Evolutionary conservation across 2,888 invertebrate species (phyloP).

Genomic region (Plemyria rubiginata): DNA sequence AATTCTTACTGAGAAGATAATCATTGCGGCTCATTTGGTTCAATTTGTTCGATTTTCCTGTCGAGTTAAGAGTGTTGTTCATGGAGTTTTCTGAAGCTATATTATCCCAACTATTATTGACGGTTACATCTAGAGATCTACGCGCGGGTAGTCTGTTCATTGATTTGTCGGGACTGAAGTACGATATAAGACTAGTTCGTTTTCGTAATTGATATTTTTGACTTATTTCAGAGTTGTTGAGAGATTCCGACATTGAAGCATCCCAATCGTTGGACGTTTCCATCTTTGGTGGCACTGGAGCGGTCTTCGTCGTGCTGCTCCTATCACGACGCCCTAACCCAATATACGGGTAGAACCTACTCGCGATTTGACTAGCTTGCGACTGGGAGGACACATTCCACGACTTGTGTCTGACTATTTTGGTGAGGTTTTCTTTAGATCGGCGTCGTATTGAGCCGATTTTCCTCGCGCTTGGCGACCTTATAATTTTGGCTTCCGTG

Average conservation of each 20-base stretch:
- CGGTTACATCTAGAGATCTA: constrained; percentile 66
- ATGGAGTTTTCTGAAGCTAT: constrained; percentile 64
- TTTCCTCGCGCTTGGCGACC: constrained; percentile 93
- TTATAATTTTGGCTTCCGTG: constrained; percentile 88
- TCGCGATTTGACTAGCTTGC: constrained; percentile 68
- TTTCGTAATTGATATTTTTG: constrained; percentile 69
- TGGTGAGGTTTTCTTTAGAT: constrained; percentile 87
- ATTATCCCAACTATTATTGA: constrained; percentile 64
- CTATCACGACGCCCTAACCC: constrained; percentile 78
- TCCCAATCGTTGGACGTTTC: constrained; percentile 63
- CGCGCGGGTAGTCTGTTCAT: constrained; percentile 65
- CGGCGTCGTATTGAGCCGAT: constrained; percentile 90
- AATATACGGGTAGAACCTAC: constrained; percentile 82
- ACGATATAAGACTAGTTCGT: constrained; percentile 66
- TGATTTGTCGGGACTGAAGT: constrained; percentile 66
- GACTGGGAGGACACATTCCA: constrained; percentile 85
- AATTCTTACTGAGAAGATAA: constrained; percentile 54
- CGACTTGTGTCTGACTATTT: constrained; percentile 86
- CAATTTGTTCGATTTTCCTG: constrained; percentile 56
- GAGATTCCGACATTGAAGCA: constrained; percentile 60
- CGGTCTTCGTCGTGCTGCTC: constrained; percentile 65
- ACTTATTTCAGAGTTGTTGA: constrained; percentile 61
- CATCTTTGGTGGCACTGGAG: constrained; percentile 53
- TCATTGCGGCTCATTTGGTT: constrained; percentile 57
- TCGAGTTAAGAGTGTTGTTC: constrained; percentile 61